phyloP scores from a whole-genome alignment of 1,140 invertebrate genomes.

The Drosophila hydei region DNA sequence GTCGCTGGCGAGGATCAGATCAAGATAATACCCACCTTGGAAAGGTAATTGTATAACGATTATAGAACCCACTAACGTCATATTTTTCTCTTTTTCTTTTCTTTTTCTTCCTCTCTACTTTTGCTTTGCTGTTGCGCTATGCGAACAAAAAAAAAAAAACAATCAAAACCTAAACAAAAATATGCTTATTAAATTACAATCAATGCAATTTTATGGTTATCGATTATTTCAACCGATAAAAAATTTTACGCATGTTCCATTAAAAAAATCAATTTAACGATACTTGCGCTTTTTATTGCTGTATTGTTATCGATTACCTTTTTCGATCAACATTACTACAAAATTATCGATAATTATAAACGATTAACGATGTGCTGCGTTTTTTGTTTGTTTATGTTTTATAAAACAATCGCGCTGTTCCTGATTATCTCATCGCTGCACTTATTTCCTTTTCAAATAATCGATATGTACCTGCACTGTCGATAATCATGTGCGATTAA shows the following conservation, averaged over 20 bases:
- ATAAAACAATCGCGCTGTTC: background rate
- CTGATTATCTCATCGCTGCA: background rate
- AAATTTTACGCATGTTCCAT: no score
- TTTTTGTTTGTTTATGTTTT: no score
- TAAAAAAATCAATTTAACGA: no score
- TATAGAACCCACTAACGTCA: slow-evolving; percentile 63
- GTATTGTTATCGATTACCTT: background rate
- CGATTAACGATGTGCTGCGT: slow-evolving; percentile 6
- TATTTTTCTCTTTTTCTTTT: slow-evolving; percentile 47
- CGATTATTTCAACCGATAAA: no score
- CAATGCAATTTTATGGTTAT: background rate
- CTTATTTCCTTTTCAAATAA: no score
- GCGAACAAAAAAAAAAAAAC: slow-evolving; percentile 17
- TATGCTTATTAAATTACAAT: slow-evolving; percentile 6
- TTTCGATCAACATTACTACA: slow-evolving; percentile 12
- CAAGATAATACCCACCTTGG: slow-evolving; percentile 81
- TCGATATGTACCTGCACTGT: background rate
- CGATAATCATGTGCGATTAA: slow-evolving; percentile 16
- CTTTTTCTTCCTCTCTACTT: slow-evolving; percentile 30
- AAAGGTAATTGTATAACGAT: slow-evolving; percentile 78
- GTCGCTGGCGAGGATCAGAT: slow-evolving; percentile 91
- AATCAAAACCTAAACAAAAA: background rate
- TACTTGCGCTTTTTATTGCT: no score
- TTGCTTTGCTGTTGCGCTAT: slow-evolving; percentile 28
- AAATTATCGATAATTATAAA: slow-evolving; percentile 5